Evolutionary conservation across 2,113 vertebrate genomes (phyloP).

Genomic region (Piaya cayana): DNA sequence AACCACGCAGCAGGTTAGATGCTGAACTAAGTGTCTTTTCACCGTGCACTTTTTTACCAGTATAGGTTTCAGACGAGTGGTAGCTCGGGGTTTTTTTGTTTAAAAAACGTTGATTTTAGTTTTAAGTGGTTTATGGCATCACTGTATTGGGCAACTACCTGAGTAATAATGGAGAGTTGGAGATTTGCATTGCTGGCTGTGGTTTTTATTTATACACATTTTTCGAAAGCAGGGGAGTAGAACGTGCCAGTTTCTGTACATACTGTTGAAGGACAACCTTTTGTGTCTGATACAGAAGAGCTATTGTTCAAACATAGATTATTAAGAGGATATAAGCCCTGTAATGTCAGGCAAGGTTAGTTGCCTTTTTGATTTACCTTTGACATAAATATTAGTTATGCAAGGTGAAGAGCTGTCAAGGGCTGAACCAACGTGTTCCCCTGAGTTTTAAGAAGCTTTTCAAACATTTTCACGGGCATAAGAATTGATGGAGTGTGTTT

Average conservation of each 20-base stretch:
- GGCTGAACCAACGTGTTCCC: neutral
- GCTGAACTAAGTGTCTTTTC: neutral
- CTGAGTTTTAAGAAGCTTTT: neutral
- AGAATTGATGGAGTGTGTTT: neutral
- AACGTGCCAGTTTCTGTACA: neutral
- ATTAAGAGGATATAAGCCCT: neutral
- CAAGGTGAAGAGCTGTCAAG: neutral
- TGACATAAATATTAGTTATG: neutral
- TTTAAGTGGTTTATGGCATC: neutral
- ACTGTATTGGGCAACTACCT: neutral
- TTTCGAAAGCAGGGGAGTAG: neutral
- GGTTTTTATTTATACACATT: neutral
- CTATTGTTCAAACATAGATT: neutral
- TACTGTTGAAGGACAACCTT: neutral
- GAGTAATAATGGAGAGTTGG: neutral
- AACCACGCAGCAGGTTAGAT: neutral
- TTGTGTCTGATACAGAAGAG: conserved; percentile 16
- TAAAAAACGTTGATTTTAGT: conserved; percentile 1
- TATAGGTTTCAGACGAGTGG: neutral
- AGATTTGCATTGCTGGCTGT: neutral
- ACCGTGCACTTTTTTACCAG: neutral
- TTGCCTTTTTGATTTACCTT: neutral
- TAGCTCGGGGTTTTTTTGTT: neutral
- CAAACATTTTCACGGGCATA: neutral
- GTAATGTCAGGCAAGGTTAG: neutral